These are phyloP conservation scores for Lagodon rhomboides DNA, from an alignment of 2,797 vertebrate genomes.

Conservation along the genomic window DNA sequence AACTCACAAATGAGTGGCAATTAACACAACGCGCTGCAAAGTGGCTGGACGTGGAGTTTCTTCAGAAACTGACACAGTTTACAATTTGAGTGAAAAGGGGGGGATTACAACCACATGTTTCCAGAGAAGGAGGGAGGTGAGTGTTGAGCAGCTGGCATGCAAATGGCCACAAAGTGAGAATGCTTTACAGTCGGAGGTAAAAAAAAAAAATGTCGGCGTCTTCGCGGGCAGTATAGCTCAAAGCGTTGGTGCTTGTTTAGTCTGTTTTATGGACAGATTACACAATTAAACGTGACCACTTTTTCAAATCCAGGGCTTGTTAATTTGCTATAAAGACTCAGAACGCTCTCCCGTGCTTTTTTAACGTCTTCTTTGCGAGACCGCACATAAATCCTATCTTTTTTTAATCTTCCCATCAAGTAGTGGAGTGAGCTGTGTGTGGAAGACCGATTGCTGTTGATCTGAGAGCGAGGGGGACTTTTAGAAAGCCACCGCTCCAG, in stretches of 20 bases:
- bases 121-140: constrained; percentile 48
- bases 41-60: constrained; percentile 68
- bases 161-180: constrained; percentile 51
- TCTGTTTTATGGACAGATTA: constrained; percentile 46
- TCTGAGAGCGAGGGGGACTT: constrained; percentile 30
- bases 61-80: constrained; percentile 74
- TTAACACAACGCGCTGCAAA: constrained; percentile 72
- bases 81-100: constrained; percentile 74
- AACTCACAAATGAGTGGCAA: constrained; percentile 73
- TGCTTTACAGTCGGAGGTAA: constrained; percentile 31
- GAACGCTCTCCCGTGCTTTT: constrained; percentile 32
- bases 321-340: constrained; percentile 58
- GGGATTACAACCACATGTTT: constrained; percentile 83
- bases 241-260: constrained; percentile 55
- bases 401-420: constrained; percentile 41
- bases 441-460: not conserved
- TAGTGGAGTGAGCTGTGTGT: constrained; percentile 2
- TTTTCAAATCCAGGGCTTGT: constrained; percentile 40
- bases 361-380: constrained; percentile 28
- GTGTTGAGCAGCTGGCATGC: constrained; percentile 68
- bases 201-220: constrained; percentile 7
- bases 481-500: constrained; percentile 23
- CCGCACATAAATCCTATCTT: constrained; percentile 41
- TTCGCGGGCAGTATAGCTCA: constrained; percentile 21
- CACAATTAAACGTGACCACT: constrained; percentile 48